Evolutionary conservation across 2,113 vertebrate species (phyloP).

Genomic region (Xenopus laevis): DNA sequence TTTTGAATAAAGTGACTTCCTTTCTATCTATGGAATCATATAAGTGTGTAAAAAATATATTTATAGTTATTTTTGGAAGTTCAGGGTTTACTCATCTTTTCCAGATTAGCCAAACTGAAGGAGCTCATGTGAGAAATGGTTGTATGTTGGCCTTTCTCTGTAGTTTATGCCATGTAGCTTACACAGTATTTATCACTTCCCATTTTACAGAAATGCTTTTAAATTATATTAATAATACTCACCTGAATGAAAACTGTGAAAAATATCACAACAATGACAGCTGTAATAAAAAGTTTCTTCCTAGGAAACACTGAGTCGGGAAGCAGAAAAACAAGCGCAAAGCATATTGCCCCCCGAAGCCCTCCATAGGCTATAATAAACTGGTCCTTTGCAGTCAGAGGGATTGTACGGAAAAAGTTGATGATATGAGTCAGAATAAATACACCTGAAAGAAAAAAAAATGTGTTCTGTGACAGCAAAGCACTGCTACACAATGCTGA

Average conservation of each 20-base stretch:
- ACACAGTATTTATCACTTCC: too few species aligned
- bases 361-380: slow-evolving; percentile 94
- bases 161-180: too few species aligned
- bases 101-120: too few species aligned
- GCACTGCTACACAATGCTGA: too few species aligned
- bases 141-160: too few species aligned
- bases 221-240: slow-evolving; percentile 20
- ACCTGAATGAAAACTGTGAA: slow-evolving; percentile 97
- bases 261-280: slow-evolving; percentile 88
- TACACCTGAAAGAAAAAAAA: slow-evolving; percentile 71
- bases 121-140: too few species aligned
- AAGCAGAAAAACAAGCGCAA: slow-evolving; percentile 89
- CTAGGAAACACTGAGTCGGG: slow-evolving; percentile 75
- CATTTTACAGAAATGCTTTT: too few species aligned
- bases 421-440: slow-evolving; percentile 91
- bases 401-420: slow-evolving; percentile 92
- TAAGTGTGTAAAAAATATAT: too few species aligned
- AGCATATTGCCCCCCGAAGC: slow-evolving; percentile 90
- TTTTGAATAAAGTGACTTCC: too few species aligned
- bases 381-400: slow-evolving; percentile 91
- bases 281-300: slow-evolving; percentile 87
- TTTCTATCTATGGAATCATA: too few species aligned
- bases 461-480: slow-evolving; percentile 3
- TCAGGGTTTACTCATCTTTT: too few species aligned
- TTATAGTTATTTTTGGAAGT: too few species aligned